Conservation (phyloP, 2,888 invertebrate genomes). For the Drosophila mulleri region DNA sequence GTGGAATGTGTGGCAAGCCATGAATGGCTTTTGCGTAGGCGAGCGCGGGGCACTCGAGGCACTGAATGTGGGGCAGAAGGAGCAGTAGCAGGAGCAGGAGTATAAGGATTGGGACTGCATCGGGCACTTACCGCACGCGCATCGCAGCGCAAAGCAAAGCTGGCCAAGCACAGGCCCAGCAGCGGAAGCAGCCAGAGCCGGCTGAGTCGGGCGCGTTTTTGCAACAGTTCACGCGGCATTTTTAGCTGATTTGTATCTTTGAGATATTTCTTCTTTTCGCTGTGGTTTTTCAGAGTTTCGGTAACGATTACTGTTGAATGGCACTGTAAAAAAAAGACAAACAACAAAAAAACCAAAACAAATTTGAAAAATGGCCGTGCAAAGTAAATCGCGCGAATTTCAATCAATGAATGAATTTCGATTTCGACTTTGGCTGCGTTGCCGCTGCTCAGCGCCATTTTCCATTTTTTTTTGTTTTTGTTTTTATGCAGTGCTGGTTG, state of each 20-base stretch:
- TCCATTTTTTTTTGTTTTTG: background rate
- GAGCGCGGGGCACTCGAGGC: no score
- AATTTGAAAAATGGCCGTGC: conserved; percentile 22
- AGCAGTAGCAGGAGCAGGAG: no score
- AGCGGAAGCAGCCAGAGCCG: conserved; percentile 65
- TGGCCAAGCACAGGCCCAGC: conserved; percentile 73
- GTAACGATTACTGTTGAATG: conserved; percentile 26
- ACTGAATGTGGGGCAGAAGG: no score
- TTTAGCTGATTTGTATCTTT: conserved; percentile 21
- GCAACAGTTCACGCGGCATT: conserved; percentile 53
- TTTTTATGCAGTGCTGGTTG: conserved; percentile 6
- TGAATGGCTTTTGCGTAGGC: conserved; percentile 5
- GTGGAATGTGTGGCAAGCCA: conserved; percentile 15
- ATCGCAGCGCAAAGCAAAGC: conserved; percentile 71
- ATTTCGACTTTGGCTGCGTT: conserved; percentile 22
- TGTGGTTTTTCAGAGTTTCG: conserved; percentile 17
- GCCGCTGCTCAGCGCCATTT: conserved; percentile 12
- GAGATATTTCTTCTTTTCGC: conserved; percentile 10
- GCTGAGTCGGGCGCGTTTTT: conserved; percentile 34
- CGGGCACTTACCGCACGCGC: conserved; percentile 82
- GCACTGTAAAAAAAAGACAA: conserved; percentile 46
- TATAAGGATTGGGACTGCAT: background rate
- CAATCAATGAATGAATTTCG: conserved; percentile 38
- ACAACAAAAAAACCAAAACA: conserved; percentile 19
- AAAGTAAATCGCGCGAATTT: conserved; percentile 29